A percentile compares a stretch with the other conserved stretches of the same genome.
These are phyloP conservation scores for Cephonodes hylas DNA, from an alignment of 2,888 invertebrate genomes.

Conservation along the genomic window DNA sequence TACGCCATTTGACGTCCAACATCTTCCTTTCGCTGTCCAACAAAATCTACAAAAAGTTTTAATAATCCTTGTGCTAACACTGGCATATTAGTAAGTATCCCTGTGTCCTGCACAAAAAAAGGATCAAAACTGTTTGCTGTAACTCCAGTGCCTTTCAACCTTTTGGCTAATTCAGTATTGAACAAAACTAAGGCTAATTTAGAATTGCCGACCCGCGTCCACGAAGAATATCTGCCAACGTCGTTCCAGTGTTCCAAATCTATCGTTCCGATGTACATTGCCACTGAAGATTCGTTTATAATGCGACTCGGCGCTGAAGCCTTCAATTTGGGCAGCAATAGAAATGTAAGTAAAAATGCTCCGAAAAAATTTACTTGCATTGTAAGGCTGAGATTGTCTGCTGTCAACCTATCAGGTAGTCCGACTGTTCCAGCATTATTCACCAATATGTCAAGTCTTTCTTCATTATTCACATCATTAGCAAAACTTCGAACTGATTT, in stretches of 20 bases:
- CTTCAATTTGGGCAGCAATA: constrained; percentile 80
- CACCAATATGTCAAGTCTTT: constrained; percentile 73
- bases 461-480: constrained; percentile 58
- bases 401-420: constrained; percentile 69
- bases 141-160: constrained; percentile 79
- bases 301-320: constrained; percentile 81
- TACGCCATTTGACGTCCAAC: constrained; percentile 59
- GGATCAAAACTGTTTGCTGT: constrained; percentile 85
- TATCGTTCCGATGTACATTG: constrained; percentile 75
- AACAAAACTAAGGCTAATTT: constrained; percentile 85
- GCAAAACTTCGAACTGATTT: constrained; percentile 79
- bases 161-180: constrained; percentile 79
- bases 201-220: constrained; percentile 54
- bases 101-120: constrained; percentile 59
- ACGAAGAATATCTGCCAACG: constrained; percentile 47
- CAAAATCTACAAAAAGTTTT: constrained; percentile 44
- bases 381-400: constrained; percentile 83
- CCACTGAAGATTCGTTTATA: constrained; percentile 82
- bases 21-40: constrained; percentile 60
- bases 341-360: constrained; percentile 86
- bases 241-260: constrained; percentile 68
- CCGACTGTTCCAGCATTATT: constrained; percentile 82
- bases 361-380: constrained; percentile 88
- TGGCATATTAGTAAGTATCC: constrained; percentile 50
- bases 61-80: constrained; percentile 37